Evolutionary conservation across 2,797 vertebrate species (phyloP), one percentile per base, ranked within the genome.

Genomic region (Trachurus trachurus): DNA sequence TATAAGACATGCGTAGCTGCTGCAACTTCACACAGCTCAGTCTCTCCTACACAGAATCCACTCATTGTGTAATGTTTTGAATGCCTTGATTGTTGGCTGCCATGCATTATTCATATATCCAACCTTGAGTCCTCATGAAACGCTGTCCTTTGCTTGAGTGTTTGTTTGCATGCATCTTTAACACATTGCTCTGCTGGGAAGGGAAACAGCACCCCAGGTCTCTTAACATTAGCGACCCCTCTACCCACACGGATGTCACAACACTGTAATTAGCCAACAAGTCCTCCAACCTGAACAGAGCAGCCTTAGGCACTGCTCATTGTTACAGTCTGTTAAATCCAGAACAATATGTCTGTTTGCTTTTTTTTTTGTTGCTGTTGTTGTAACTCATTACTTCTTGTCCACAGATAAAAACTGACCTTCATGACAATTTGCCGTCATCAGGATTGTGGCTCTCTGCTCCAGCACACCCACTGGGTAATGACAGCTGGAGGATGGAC

Each of bases 131-230:
- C 64, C 72, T 78, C 39, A 21, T 76, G 63, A 70, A 67, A 82
- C 80, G 66, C 78, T 78, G 81, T 85, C 85, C 80, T 84, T 52
- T 67, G 82, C 80, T 86, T 49, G 52, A 76, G 75, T 78, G 68
- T 90, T 91, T 93, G 78, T 92, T 92, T 92, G 79, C 47, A 45
- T 58, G 72, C 83, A 87, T 92, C 84, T 85, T 91, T 91, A 90
- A 78, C 85, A 76, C 81, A 79, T 84, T 42, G 34, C 77, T 84
- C 70, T 67, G 74, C 69, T 34, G 66, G 66, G 74, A 78, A 68
- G 68, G 61, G 82, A 84, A 88, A 83, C 83, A 88, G 63, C 56
- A 85, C 83, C 88, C 62, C 75, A 47, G 89, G 88, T 90, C 91
- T 90, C 80, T 81, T 69, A 76, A 80, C 78, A 82, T 78, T 82